Percentiles rank a stretch among this genome's conserved stretches.
phyloP scores from a whole-genome alignment of 2,113 vertebrate genomes.

The Chlorodrepanis virens region DNA sequence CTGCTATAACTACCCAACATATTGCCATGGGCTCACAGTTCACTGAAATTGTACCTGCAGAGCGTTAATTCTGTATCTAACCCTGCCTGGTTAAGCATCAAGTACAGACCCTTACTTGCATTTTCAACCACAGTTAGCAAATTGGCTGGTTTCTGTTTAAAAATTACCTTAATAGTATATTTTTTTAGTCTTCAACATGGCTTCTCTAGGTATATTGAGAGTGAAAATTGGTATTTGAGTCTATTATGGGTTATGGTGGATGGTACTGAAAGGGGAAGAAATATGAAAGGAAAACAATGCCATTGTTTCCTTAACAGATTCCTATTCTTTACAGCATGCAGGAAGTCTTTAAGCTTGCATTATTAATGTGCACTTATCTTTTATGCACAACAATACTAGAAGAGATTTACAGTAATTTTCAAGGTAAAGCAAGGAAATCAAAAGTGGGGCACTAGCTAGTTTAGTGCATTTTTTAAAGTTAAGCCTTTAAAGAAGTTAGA shows the following conservation, averaged over 20 bases:
- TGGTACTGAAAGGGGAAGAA: background rate
- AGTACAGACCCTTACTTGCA: background rate
- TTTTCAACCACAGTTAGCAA: background rate
- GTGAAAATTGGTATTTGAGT: background rate
- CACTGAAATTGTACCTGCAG: background rate
- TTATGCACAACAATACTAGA: background rate
- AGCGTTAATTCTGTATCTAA: background rate
- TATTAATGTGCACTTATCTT: background rate
- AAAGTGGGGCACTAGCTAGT: background rate
- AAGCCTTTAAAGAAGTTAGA: slow-evolving; percentile 6
- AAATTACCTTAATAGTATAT: background rate
- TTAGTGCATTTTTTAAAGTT: background rate
- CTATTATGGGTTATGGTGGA: background rate
- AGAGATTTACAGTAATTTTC: background rate
- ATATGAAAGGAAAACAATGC: background rate
- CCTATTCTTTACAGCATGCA: background rate
- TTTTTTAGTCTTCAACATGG: background rate
- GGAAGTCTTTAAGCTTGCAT: background rate
- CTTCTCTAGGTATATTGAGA: background rate
- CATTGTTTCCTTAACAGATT: background rate
- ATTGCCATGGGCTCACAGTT: background rate
- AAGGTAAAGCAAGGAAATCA: background rate
- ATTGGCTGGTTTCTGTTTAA: background rate
- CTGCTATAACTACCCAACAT: background rate
- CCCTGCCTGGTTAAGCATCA: background rate